Evolutionary conservation across 2,113 vertebrate species (phyloP), one percentile per base, ranked within the genome.

Genomic region (Rhinoptilus africanus): DNA sequence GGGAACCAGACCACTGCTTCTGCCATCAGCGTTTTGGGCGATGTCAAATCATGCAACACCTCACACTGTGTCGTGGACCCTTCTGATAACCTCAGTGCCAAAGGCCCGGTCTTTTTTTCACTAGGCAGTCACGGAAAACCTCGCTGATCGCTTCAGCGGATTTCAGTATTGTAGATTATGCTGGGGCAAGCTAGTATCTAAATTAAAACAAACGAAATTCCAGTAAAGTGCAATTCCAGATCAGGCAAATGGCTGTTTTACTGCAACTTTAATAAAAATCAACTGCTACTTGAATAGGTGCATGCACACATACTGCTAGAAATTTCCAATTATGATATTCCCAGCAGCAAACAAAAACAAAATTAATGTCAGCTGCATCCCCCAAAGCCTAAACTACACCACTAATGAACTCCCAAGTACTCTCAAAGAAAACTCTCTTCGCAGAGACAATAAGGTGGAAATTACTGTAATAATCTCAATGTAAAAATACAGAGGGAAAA

Each of bases 271-370:
- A 96, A 97, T 98, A 97, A 97, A 97, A 97, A 96, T 89, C 83
- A 97, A 87, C 94, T 95, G 77, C 88, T 95, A 66, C 89, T 98
- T 97, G 97, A 98, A 96, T 98, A 97, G 98, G 95, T 97, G 57
- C 96, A 90, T 92, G 71, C 86, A 94, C 60, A 50, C 59, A 96
- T 95, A 90, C 89, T 97, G 96, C 88, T 97, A 96, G 93, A 98
- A 96, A 97, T 97, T 98, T 98, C 89, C 95, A 98, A 97, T 98
- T 97, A 97, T 91, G 71, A 97, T 97, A 97, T 96, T 98, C 96
- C 97, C 93, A 97, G 91, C 95, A 98, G 96, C 97, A 98, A 97
- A 98, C 96, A 97, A 97, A 97, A 98, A 74, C 95, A 97, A 97
- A 98, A 98, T 97, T 97, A 97, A 97, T 98, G 93, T 95, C 80